Percentiles rank a stretch among this genome's conserved stretches.
phyloP scores from a whole-genome alignment of 1,140 invertebrate genomes.

The Sarcophaga bullata region DNA sequence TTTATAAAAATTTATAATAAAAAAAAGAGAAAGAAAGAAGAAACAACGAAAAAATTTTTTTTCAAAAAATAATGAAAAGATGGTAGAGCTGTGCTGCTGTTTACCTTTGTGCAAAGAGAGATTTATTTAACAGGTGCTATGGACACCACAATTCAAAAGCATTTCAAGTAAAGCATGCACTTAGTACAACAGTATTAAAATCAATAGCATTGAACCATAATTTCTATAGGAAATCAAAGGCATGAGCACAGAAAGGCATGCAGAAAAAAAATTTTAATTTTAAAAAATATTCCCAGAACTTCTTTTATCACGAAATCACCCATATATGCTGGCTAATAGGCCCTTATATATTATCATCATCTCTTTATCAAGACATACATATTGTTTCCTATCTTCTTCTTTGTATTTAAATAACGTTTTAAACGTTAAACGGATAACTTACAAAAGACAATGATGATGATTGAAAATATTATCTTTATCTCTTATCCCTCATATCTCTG shows the following conservation, averaged over 20 bases:
- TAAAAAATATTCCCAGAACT: not conserved
- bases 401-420: constrained; percentile 8
- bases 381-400: not conserved
- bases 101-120: too few species aligned
- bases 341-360: too few species aligned
- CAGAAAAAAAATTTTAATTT: not conserved
- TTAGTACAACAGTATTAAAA: not conserved
- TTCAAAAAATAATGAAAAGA: too few species aligned
- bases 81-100: too few species aligned
- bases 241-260: not conserved
- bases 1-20: too few species aligned
- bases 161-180: too few species aligned
- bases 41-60: too few species aligned
- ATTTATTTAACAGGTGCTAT: too few species aligned
- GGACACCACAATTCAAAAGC: too few species aligned
- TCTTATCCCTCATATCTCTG: not conserved
- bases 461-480: constrained; percentile 11
- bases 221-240: not conserved
- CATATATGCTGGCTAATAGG: too few species aligned
- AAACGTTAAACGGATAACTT: not conserved
- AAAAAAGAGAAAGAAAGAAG: too few species aligned
- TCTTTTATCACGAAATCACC: too few species aligned
- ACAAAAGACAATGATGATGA: not conserved
- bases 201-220: not conserved
- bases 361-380: not conserved